Base-by-base conservation (phyloP, 2,797 vertebrate species). In the Triplophysa yarkandensis region DNA sequence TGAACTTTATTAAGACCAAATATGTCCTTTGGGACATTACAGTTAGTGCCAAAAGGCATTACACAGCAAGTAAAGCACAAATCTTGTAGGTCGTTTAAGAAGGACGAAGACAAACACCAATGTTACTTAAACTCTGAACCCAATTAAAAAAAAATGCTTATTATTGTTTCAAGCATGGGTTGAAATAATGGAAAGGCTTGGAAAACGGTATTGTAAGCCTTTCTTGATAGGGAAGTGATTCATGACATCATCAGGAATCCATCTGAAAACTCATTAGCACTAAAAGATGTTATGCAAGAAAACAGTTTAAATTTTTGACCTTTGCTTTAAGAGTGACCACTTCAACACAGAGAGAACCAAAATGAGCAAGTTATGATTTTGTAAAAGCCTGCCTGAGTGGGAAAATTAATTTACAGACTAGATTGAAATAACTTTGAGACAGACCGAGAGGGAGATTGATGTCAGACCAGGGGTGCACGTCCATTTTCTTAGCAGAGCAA, bases 311-410 rank as follows among this genome's bases (percentile, higher is more conserved):
- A 64, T 48, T 50, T 62, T 27, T 65, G 11, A 68, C 55, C 50
- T 54, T 69, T 66, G 67, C 44, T 34, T 25, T 44, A 25, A 55
- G 8, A 7, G 25, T 74, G 62, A 65, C 67, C 67, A 36, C 30
- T 66, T 50, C 21, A 66, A 75, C 25, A 52, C 63, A 43, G 21
- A 25, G 17, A 25, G 50, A 30, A 58, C 66, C 19, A 21, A 44
- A 19, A 32, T 30, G 48, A 39, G 50, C 11, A 13, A 44, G 57
- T 78, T 71, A 80, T 82, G 72, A 76, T 80, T 68, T 72, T 80
- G 76, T 71, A 71, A 66, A 76, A 72, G 61, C 4, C 55, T n/a
- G 27, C 55, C 9, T 60, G 66, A 76, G 68, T 63, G 66, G 39
- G 54, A 69, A 21, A 78, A 80, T 70, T 52, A 69, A 71, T 78